Percentiles rank a stretch among this genome's conserved stretches.
These are phyloP conservation scores for Hybos culiciformis DNA, from an alignment of 2,888 invertebrate genomes.

Conservation along the genomic window DNA sequence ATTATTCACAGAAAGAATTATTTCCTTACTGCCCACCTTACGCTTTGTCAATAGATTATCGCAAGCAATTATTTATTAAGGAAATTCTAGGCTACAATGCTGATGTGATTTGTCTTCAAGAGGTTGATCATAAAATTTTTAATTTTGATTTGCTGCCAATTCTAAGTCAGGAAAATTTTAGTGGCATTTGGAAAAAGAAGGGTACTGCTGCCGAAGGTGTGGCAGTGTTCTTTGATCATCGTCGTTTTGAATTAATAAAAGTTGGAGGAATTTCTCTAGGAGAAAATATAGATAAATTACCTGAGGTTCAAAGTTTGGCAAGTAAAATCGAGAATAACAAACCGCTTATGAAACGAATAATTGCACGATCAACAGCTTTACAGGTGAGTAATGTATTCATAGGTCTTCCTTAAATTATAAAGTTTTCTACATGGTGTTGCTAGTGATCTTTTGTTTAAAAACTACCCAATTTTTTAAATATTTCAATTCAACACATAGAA, in stretches of 20 bases:
- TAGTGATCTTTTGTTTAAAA: no score
- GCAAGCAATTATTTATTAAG: slow-evolving; percentile 71
- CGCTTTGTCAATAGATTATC: slow-evolving; percentile 69
- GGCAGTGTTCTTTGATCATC: slow-evolving; percentile 57
- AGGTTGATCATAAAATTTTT: slow-evolving; percentile 75
- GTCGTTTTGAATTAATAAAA: slow-evolving; percentile 49
- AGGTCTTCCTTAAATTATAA: no score
- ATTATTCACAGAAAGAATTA: slow-evolving; percentile 53
- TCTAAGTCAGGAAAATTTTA: slow-evolving; percentile 41
- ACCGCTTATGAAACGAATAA: slow-evolving; percentile 42
- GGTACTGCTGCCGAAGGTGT: slow-evolving; percentile 67
- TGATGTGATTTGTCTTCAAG: slow-evolving; percentile 84
- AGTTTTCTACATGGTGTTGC: no score
- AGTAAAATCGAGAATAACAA: slow-evolving; percentile 43
- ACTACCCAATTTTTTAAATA: no score
- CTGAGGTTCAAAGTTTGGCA: slow-evolving; percentile 46
- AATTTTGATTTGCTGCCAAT: slow-evolving; percentile 48
- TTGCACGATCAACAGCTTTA: slow-evolving; percentile 51
- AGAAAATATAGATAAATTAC: slow-evolving; percentile 41
- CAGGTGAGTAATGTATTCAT: no score
- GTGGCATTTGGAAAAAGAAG: slow-evolving; percentile 54
- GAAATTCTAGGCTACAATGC: slow-evolving; percentile 74
- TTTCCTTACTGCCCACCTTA: slow-evolving; percentile 76
- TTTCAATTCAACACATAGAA: neutral
- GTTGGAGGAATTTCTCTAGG: slow-evolving; percentile 44